Evolutionary conservation across 2,888 invertebrate species (phyloP).

Genomic region (Rambutsinella grinnellia): DNA sequence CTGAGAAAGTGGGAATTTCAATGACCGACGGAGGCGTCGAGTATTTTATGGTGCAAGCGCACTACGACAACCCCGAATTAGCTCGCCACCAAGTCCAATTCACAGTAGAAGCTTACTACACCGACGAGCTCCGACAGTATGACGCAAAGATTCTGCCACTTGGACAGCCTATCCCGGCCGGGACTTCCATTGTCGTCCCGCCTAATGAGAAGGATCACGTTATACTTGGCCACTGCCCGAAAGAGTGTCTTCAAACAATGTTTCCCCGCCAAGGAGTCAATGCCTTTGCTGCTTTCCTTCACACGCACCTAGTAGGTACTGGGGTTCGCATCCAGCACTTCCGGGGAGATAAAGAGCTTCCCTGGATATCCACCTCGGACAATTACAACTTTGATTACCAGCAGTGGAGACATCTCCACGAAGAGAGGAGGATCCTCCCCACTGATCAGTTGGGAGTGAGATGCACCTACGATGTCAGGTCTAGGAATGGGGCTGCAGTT

Average conservation of each 20-base stretch:
- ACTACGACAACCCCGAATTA: conserved; percentile 25
- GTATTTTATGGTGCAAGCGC: conserved; percentile 35
- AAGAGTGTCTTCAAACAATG: conserved; percentile 84
- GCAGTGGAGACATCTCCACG: conserved; percentile 22
- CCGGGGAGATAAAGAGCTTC: conserved; percentile 80
- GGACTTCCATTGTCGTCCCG: conserved; percentile 82
- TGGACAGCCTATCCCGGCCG: conserved; percentile 83
- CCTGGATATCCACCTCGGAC: conserved; percentile 77
- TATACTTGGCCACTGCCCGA: conserved; percentile 86
- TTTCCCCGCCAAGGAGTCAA: conserved; percentile 77
- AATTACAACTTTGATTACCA: conserved; percentile 42
- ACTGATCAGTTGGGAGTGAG: conserved; percentile 47
- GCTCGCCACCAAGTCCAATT: not conserved
- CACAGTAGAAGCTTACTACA: conserved; percentile 22
- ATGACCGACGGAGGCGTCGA: conserved; percentile 8
- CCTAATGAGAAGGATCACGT: conserved; percentile 83
- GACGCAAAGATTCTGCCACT: conserved; percentile 87
- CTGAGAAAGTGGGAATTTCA: conserved; percentile 27
- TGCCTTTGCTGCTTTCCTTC: conserved; percentile 84
- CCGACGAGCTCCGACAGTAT: conserved; percentile 72
- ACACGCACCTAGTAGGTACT: conserved; percentile 75
- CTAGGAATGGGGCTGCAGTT: conserved; percentile 7
- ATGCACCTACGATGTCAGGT: conserved; percentile 7
- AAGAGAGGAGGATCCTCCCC: conserved; percentile 27
- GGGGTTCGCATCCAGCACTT: conserved; percentile 82